Evolutionary conservation across 2,888 invertebrate genomes (phyloP).

Genomic region (Drosophila trichaetosa): DNA sequence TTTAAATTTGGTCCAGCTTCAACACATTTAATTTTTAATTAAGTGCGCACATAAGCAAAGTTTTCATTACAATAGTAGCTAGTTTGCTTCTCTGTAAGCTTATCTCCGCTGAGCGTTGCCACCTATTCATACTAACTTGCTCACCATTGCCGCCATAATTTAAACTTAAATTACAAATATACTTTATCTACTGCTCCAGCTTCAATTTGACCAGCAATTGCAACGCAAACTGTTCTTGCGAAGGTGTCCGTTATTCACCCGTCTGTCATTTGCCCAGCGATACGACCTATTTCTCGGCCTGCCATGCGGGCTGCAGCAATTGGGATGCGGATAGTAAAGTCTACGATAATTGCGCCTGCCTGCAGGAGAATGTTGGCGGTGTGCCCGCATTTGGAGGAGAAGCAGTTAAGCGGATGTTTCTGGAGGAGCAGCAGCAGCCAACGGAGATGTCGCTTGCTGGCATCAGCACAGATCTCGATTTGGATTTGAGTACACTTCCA

Average conservation of each 20-base stretch:
- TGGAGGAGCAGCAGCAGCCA: constrained; percentile 1
- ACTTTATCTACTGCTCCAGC: constrained; percentile 74
- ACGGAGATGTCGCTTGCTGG: constrained; percentile 17
- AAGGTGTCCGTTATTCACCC: constrained; percentile 87
- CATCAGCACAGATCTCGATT: constrained; percentile 12
- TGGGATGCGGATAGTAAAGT: constrained; percentile 71
- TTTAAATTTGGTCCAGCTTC: constrained; percentile 80
- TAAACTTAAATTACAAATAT: neutral
- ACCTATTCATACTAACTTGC: neutral
- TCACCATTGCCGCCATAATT: neutral
- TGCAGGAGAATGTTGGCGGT: constrained; percentile 19
- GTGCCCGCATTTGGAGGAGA: constrained; percentile 13
- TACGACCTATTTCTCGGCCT: constrained; percentile 89
- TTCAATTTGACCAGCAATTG: constrained; percentile 86
- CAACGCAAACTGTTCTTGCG: constrained; percentile 87
- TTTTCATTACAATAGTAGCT: too few relatives aligned
- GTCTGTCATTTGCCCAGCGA: constrained; percentile 87
- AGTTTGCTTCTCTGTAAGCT: too few relatives aligned
- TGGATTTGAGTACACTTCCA: constrained; percentile 22
- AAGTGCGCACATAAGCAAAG: too few relatives aligned
- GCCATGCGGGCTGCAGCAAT: constrained; percentile 89
- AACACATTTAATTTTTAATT: constrained; percentile 58
- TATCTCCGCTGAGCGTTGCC: neutral
- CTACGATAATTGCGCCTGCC: constrained; percentile 58
- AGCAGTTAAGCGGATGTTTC: constrained; percentile 28